These are phyloP conservation scores for Lipophrys pholis DNA, from an alignment of 2,113 vertebrate genomes.

Conservation along the genomic window DNA sequence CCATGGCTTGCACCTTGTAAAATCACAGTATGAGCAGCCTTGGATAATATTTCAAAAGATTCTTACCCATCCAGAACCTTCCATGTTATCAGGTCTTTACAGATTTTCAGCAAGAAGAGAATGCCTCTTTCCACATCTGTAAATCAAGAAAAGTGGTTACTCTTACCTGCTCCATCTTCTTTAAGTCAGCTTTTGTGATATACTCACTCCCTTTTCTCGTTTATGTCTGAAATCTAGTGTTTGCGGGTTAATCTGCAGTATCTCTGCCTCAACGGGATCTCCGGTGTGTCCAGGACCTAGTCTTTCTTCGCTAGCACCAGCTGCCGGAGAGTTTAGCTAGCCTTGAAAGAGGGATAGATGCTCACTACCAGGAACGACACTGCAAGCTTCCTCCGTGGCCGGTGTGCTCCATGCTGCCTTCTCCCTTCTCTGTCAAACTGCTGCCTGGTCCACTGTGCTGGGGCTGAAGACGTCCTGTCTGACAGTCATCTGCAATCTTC, in stretches of 20 bases:
- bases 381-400: conserved; percentile 91
- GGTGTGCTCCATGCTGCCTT: conserved; percentile 93
- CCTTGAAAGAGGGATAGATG: conserved; percentile 85
- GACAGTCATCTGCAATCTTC: conserved; percentile 91
- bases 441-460: conserved; percentile 97
- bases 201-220: conserved; percentile 93
- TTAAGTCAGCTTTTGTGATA: conserved; percentile 89
- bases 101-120: conserved; percentile 91
- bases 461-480: conserved; percentile 94
- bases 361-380: conserved; percentile 93
- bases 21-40: conserved; percentile 57
- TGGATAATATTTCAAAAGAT: conserved; percentile 76
- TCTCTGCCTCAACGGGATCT: conserved; percentile 93
- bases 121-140: conserved; percentile 93
- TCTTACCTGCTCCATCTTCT: conserved; percentile 91
- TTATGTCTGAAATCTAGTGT: conserved; percentile 93
- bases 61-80: conserved; percentile 97
- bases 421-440: conserved; percentile 91
- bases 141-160: conserved; percentile 96
- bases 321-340: conserved; percentile 93
- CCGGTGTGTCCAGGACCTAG: conserved; percentile 92
- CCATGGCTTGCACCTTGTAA: conserved; percentile 2
- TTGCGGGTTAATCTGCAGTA: conserved; percentile 88
- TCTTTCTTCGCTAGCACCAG: conserved; percentile 95
- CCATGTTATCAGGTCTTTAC: conserved; percentile 91